Conservation (phyloP, 1,140 invertebrate genomes). For the Brachionus manjavacas region DNA sequence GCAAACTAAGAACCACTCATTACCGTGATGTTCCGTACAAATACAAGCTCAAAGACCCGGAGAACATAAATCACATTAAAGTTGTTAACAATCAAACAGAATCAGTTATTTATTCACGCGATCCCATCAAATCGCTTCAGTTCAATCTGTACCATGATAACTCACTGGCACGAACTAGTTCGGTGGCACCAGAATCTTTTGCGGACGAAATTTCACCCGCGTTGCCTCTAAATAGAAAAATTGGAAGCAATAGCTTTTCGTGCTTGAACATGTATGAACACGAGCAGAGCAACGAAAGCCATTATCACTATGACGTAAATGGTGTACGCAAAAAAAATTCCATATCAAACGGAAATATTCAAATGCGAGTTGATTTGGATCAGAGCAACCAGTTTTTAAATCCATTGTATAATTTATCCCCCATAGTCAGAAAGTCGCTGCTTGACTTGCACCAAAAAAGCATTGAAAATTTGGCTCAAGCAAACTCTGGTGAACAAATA, state of each 20-base stretch:
- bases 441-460: constrained; percentile 27
- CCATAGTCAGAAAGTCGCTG: background rate
- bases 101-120: constrained; percentile 19
- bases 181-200: background rate
- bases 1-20: constrained; percentile 39
- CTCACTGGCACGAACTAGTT: background rate
- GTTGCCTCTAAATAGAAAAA: background rate
- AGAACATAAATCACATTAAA: constrained; percentile 10
- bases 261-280: constrained; percentile 22
- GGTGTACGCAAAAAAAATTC: background rate
- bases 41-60: constrained; percentile 33
- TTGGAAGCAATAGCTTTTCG: constrained; percentile 8
- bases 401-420: background rate
- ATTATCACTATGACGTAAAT: background rate
- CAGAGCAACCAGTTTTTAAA: background rate
- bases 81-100: constrained; percentile 29
- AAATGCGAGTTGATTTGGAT: background rate
- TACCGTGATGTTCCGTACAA: constrained; percentile 34
- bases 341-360: background rate
- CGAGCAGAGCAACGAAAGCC: background rate
- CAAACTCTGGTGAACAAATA: background rate
- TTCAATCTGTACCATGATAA: background rate
- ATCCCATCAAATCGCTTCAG: constrained; percentile 17
- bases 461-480: constrained; percentile 16
- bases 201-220: background rate